Base-by-base conservation (phyloP, 2,113 vertebrate species). In the Paradoxurus hermaphroditus region DNA sequence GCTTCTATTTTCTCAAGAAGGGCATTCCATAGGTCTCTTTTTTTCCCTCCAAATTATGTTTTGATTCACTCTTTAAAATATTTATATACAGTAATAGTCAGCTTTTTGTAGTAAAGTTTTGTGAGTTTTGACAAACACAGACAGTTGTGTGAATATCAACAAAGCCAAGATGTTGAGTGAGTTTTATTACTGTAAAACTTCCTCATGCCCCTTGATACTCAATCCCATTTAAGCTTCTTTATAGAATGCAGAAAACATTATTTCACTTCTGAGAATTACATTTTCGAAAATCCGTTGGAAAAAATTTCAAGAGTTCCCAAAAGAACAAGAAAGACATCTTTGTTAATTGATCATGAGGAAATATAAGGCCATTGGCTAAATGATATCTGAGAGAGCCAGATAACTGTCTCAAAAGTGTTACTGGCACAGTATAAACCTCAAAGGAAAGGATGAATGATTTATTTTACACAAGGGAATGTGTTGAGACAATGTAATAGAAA, bases 271-370 rank as follows among this genome's bases (percentile, higher is more conserved):
- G 83, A 89, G 68, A 94, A 95, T 63, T 53, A 72, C 1, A 41
- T 73, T 6, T 67, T 78, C 82, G 78, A 91, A 95, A 95, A 73
- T 67, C 56, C 51, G 14, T 75, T 95, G 79, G 53, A 65, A 95
- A 62, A 96, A 72, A 18, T n/a, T 81, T 92, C 23, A 75, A 78
- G 34, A 95, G 49, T 90, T 97, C 67, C 68, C 68, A 29, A 85
- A 92, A 95, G n/a, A 94, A 49, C 18, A 83, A 78, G 89, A 84
- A 95, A 94, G 59, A 53, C 31, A 87, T 70, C 36, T 70, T 78
- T 93, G 53, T 67, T 72, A 95, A 96, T 86, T 94, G 90, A 90
- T 92, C 41, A 92, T 87, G 34, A 92, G 75, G 92, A 92, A 94
- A 92, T 73, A 79, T 23, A 72, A 96, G 68, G 34, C n/a, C 27